phyloP scores from a whole-genome alignment of 92 coral and sea anemone genomes.

The Isaurus tuberculatus region DNA sequence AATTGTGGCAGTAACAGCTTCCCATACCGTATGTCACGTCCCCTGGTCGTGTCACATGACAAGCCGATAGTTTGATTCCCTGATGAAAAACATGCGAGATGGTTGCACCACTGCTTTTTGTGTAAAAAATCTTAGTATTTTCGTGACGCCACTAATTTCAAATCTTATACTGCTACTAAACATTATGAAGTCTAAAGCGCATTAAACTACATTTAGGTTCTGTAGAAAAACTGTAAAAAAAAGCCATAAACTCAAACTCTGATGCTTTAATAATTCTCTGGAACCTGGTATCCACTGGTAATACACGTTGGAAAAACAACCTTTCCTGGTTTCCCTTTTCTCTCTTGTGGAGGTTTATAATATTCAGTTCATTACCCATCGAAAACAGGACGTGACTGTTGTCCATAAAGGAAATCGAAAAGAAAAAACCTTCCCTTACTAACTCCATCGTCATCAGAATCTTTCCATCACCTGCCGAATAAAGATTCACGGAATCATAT shows the following conservation, averaged over 20 bases:
- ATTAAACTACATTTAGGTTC: neutral
- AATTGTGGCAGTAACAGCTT: too few relatives aligned
- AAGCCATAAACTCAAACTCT: constrained; percentile 22
- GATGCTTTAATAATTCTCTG: neutral
- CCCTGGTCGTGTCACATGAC: too few relatives aligned
- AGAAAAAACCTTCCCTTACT: constrained; percentile 7
- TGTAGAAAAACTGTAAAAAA: neutral
- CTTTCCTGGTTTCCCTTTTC: neutral
- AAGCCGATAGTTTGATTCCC: too few relatives aligned
- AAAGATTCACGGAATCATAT: constrained; percentile 1
- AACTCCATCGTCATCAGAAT: constrained; percentile 10
- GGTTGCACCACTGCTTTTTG: too few relatives aligned
- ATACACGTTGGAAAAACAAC: constrained; percentile 18
- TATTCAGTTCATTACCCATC: neutral
- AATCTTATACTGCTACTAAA: neutral
- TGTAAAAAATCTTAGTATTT: too few relatives aligned
- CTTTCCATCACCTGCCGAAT: constrained; percentile 27
- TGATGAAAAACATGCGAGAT: too few relatives aligned
- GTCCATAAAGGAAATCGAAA: constrained; percentile 33
- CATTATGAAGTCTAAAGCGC: constrained; percentile 33
- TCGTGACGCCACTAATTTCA: too few relatives aligned
- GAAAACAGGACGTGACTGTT: constrained; percentile 31
- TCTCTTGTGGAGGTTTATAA: constrained; percentile 7
- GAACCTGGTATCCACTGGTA: neutral
- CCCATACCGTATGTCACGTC: too few relatives aligned